Evolutionary conservation across 2,113 vertebrate species (phyloP).

Genomic region (Cyprinodon variegatus): DNA sequence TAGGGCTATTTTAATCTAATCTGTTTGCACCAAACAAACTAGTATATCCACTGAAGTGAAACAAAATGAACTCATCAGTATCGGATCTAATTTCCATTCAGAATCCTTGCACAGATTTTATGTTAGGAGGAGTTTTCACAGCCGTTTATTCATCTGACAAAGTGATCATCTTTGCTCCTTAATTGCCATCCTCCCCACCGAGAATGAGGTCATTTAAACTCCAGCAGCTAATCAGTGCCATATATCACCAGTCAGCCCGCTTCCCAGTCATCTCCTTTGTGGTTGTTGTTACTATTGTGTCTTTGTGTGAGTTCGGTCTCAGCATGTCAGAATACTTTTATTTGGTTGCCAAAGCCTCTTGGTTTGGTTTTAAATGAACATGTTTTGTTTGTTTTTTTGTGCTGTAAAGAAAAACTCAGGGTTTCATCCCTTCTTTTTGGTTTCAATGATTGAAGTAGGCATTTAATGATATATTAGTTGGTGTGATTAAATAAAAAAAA

Average conservation of each 20-base stretch:
- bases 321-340: constrained; percentile 1
- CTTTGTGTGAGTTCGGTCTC: constrained; percentile 18
- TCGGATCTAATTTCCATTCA: not conserved
- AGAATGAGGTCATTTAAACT: constrained; percentile 31
- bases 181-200: constrained; percentile 23
- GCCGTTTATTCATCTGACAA: not conserved
- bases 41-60: not conserved
- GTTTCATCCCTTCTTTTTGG: constrained; percentile 44
- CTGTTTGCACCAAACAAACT: not conserved
- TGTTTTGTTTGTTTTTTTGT: constrained; percentile 32
- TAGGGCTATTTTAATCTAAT: not conserved
- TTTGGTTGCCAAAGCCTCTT: not conserved
- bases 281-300: constrained; percentile 5
- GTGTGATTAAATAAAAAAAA: not conserved
- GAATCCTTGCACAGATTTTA: not conserved
- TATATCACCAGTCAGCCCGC: constrained; percentile 1
- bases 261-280: not conserved
- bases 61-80: not conserved
- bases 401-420: constrained; percentile 35
- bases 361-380: constrained; percentile 31
- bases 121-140: not conserved
- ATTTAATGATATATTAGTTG: too few species aligned
- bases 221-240: constrained; percentile 10
- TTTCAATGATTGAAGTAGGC: too few species aligned
- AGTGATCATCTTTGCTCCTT: constrained; percentile 22